These are phyloP conservation scores for Leptinotarsa juncta DNA, from an alignment of 2,888 invertebrate species.

Conservation along the genomic window DNA sequence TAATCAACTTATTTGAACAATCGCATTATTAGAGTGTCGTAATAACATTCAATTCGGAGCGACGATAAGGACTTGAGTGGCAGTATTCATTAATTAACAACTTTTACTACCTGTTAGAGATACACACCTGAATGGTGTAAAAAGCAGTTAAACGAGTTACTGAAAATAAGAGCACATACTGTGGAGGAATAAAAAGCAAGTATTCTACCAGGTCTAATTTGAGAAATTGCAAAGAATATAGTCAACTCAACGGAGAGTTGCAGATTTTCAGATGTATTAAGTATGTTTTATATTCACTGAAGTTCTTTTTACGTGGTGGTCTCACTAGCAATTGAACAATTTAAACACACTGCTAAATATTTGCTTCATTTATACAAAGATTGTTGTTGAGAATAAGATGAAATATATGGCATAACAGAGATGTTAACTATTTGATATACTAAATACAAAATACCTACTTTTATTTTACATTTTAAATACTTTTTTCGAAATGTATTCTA, in stretches of 20 bases:
- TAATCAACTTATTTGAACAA: conserved; percentile 19
- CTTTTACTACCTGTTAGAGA: conserved; percentile 19
- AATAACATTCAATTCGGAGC: conserved; percentile 16
- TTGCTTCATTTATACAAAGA: no score
- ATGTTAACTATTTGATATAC: no score
- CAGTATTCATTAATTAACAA: conserved; percentile 12
- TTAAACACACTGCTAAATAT: no score
- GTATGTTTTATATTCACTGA: no score
- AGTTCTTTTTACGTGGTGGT: no score
- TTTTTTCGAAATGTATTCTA: no score
- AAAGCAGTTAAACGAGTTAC: conserved; percentile 16
- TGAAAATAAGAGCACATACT: conserved; percentile 3
- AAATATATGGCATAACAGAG: no score
- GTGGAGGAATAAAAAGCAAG: conserved; percentile 8
- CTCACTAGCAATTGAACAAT: no score
- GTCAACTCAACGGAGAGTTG: background rate
- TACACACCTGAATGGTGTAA: conserved; percentile 13
- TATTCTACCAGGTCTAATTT: background rate
- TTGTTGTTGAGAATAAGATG: no score
- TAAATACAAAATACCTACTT: no score
- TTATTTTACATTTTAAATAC: no score
- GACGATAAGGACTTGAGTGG: conserved; percentile 18
- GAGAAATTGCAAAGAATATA: background rate
- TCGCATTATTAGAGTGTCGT: conserved; percentile 23
- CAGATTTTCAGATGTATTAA: background rate